A percentile compares a stretch with the other conserved stretches of the same genome.
Evolutionary conservation across 2,888 invertebrate species (phyloP).

Genomic region (Platypus cylindrus): DNA sequence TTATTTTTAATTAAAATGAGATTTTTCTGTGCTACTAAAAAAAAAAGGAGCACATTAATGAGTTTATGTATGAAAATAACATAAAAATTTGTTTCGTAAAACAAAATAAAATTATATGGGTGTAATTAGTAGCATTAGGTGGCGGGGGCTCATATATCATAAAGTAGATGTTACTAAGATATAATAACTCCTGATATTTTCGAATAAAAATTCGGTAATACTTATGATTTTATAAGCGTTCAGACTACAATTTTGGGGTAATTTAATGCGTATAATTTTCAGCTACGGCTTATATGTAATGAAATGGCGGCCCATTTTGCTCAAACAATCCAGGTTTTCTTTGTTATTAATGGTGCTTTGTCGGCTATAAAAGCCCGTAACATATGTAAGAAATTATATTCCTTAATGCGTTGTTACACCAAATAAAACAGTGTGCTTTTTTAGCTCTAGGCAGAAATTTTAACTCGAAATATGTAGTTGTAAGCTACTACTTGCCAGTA

Average conservation of each 20-base stretch:
- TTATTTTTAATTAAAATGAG: too few relatives aligned
- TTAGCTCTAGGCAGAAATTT: too few relatives aligned
- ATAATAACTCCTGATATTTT: slow-evolving; percentile 9
- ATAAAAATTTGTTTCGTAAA: too few relatives aligned
- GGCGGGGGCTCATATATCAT: slow-evolving; percentile 1
- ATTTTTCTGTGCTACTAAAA: too few relatives aligned
- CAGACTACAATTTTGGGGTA: slow-evolving; percentile 12
- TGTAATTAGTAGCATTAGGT: not conserved
- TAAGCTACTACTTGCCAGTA: too few relatives aligned
- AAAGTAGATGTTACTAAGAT: slow-evolving; percentile 1
- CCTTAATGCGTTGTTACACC: slow-evolving; percentile 18
- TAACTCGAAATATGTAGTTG: too few relatives aligned
- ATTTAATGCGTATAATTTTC: slow-evolving; percentile 16
- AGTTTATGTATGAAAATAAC: too few relatives aligned
- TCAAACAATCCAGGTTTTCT: slow-evolving; percentile 17
- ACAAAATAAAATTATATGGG: too few relatives aligned
- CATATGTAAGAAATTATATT: slow-evolving; percentile 21
- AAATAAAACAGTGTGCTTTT: too few relatives aligned
- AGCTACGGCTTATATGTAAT: slow-evolving; percentile 17
- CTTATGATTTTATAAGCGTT: slow-evolving; percentile 12
- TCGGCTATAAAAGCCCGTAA: slow-evolving; percentile 19
- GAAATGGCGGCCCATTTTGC: slow-evolving; percentile 17
- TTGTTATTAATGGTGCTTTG: slow-evolving; percentile 19
- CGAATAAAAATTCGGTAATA: slow-evolving; percentile 8
- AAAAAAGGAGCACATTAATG: too few relatives aligned